A percentile compares a stretch with the other conserved stretches of the same genome.
Conservation (phyloP, 2,113 vertebrate species). For the Oxygymnocypris stewartii region DNA sequence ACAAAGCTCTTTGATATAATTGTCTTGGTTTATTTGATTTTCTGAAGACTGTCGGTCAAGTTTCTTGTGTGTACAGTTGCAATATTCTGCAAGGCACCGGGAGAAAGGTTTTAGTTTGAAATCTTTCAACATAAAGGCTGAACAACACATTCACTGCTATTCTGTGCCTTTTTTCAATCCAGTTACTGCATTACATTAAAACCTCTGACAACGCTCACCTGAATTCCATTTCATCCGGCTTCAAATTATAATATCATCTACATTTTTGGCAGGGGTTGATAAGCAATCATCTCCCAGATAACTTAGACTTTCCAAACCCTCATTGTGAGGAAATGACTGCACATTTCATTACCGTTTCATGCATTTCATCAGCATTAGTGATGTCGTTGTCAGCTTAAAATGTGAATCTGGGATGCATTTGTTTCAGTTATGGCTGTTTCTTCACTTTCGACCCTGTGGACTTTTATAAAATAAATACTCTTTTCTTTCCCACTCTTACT, state of each 20-base stretch:
- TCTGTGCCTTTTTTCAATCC: background rate
- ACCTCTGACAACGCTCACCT: conserved; percentile 12
- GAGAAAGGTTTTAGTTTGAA: conserved; percentile 15
- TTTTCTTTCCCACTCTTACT: background rate
- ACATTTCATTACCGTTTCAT: conserved; percentile 42
- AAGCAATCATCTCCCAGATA: conserved; percentile 34
- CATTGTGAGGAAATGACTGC: conserved; percentile 40
- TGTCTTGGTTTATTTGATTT: background rate
- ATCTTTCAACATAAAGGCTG: conserved; percentile 9
- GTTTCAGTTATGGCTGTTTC: conserved; percentile 26
- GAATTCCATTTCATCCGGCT: conserved; percentile 16
- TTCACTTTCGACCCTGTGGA: background rate
- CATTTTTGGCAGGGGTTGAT: conserved; percentile 26
- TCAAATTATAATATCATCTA: conserved; percentile 33
- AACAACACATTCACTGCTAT: background rate
- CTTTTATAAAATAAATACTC: background rate
- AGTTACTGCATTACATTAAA: conserved; percentile 3
- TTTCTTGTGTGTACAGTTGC: background rate
- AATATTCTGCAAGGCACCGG: background rate
- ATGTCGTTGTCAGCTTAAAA: conserved; percentile 18
- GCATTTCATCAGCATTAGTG: conserved; percentile 39
- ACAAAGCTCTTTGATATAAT: background rate
- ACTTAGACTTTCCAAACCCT: conserved; percentile 29
- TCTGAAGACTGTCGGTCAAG: background rate
- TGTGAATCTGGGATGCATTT: conserved; percentile 3